phyloP scores from a whole-genome alignment of 2,797 vertebrate genomes.

The Girardinus metallicus region DNA sequence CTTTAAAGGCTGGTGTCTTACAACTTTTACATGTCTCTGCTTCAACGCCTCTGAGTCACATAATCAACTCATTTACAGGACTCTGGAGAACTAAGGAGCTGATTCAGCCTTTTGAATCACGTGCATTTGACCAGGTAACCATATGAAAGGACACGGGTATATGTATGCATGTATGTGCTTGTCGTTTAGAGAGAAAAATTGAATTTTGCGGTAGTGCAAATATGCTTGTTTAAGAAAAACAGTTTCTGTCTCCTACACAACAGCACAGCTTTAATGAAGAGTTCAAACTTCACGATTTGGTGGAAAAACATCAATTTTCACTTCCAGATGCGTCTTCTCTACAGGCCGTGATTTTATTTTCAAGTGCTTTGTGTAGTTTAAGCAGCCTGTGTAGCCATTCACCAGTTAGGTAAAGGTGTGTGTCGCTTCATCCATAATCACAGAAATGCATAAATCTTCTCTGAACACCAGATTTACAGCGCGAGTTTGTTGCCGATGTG shows the following conservation, averaged over 20 bases:
- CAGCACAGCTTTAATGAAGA: not conserved
- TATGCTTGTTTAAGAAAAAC: not conserved
- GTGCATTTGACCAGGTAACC: not conserved
- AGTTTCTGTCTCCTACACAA: not conserved
- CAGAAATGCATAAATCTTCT: slow-evolving; percentile 31
- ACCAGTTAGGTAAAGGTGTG: not conserved
- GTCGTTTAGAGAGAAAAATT: not conserved
- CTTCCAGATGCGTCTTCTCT: not conserved
- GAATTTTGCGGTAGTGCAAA: not conserved
- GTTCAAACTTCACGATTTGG: not conserved
- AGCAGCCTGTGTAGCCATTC: not conserved
- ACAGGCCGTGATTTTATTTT: not conserved
- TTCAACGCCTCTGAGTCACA: not conserved
- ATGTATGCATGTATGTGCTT: not conserved
- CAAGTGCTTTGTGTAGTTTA: not conserved
- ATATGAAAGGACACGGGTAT: not conserved
- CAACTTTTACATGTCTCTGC: not conserved
- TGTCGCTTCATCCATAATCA: slow-evolving; percentile 3
- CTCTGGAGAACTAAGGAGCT: not conserved
- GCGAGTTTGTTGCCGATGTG: not conserved
- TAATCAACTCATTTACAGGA: not conserved
- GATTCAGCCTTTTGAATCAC: not conserved
- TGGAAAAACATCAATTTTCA: not conserved
- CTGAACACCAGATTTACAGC: slow-evolving; percentile 15
- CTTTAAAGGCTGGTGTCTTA: not conserved